Evolutionary conservation across 2,113 vertebrate species (phyloP).

Genomic region (Ivindomyrus marchei): DNA sequence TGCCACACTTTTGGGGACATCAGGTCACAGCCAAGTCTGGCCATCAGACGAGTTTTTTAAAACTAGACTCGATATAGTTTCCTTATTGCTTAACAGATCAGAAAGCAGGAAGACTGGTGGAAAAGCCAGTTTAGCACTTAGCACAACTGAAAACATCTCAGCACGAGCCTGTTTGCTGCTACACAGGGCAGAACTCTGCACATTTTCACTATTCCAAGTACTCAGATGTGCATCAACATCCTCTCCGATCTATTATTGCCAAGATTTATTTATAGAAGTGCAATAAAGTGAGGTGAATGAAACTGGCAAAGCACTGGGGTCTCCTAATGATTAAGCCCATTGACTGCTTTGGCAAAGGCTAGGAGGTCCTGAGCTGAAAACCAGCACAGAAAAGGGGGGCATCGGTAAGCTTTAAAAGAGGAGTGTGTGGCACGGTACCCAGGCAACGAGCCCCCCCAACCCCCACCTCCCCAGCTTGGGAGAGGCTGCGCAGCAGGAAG

Average conservation of each 20-base stretch:
- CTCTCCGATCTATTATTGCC: neutral
- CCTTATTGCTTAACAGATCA: neutral
- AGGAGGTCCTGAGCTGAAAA: neutral
- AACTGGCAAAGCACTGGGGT: neutral
- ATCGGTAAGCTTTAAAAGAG: neutral
- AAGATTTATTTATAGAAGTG: neutral
- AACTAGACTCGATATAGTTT: neutral
- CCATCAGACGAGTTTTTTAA: neutral
- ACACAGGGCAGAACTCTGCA: neutral
- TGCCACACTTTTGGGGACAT: neutral
- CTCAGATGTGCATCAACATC: neutral
- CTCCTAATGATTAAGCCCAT: neutral
- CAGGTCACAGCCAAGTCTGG: neutral
- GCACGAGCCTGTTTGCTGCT: neutral
- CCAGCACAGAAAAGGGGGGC: neutral
- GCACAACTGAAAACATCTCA: neutral
- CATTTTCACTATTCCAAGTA: neutral
- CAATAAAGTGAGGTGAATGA: neutral
- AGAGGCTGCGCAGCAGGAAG: neutral
- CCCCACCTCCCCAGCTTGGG: neutral
- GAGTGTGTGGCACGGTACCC: neutral
- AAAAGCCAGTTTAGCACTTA: neutral
- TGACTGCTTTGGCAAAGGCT: neutral
- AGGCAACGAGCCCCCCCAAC: neutral
- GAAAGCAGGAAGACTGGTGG: neutral